Conservation (phyloP, 1,140 invertebrate genomes). For the Frieseomelitta varia region DNA sequence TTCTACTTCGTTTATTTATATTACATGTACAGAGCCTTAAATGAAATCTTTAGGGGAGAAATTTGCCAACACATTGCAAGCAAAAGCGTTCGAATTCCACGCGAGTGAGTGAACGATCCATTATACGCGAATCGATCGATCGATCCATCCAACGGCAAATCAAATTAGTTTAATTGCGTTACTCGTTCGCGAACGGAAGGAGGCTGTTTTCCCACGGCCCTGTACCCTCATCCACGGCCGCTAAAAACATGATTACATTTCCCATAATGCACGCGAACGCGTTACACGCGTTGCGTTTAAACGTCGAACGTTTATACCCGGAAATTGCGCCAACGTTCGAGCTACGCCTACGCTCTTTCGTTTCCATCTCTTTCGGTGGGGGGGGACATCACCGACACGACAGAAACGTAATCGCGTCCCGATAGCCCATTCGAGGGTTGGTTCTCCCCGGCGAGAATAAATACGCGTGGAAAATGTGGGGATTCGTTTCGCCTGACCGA, state of each 20-base stretch:
- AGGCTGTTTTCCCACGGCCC: too few species aligned
- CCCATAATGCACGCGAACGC: constrained; percentile 39
- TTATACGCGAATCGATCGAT: neutral
- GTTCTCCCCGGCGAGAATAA: constrained; percentile 11
- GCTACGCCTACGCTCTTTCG: neutral
- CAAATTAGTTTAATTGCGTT: constrained; percentile 45
- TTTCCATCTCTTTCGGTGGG: constrained; percentile 20
- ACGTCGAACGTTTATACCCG: constrained; percentile 31
- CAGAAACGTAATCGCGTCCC: constrained; percentile 32
- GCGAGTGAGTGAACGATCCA: neutral
- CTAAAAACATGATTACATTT: constrained; percentile 47
- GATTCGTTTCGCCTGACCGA: constrained; percentile 15
- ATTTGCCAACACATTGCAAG: neutral
- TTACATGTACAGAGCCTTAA: too few species aligned
- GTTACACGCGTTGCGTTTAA: constrained; percentile 35
- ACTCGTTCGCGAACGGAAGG: too few species aligned
- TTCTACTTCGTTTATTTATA: too few species aligned
- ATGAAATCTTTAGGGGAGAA: neutral
- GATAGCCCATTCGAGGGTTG: neutral
- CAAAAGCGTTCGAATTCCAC: constrained; percentile 15
- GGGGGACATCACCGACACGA: constrained; percentile 21
- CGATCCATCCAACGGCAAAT: constrained; percentile 11
- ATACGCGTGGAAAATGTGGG: constrained; percentile 12
- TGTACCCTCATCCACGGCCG: neutral
- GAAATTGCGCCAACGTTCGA: constrained; percentile 23